Evolutionary conservation across 2,113 vertebrate species (phyloP), one percentile per base, ranked within the genome.

Genomic region (Leucopternis melanops): DNA sequence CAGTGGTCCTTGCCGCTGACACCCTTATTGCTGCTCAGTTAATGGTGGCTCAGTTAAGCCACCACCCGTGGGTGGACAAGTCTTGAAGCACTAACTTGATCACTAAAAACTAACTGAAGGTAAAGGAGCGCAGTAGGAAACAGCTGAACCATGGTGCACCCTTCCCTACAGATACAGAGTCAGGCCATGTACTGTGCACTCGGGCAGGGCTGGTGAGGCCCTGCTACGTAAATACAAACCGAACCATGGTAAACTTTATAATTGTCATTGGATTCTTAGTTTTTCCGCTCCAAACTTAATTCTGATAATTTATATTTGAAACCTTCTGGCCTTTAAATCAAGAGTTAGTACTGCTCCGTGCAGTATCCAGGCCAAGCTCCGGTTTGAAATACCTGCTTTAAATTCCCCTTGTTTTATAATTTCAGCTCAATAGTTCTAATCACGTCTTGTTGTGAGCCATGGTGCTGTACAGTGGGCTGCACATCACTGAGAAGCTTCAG

Each of bases 361-460:
- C 69, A 69, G 79, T 79, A 80, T 47, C 27, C 45, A 57, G 38
- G 54, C 63, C 2, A 2, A 89, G 42, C 44, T 91, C 44, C 0
- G 0, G 19, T 90, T 92, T 88, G 77, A 95, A 69, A 36, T 88
- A 63, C 50, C 50, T 71, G 16, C 69, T 89, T 86, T 85, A 85
- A 91, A 88, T 88, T 87, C 27, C n/a, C 29, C 73, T 79, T 86
- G 52, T 70, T 90, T 87, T 93, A 57, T 36, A 77, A 93, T 91
- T 96, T 86, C 88, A 79, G 75, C 87, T 86, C 69, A 94, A 88
- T 34, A 63, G 80, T 94, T 94, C 63, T 70, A 93, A 86, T 94
- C 16, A 66, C 32, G 85, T 34, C 84, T 93, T 86, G 67, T 91
- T 92, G 90, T 92, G 94, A 94, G 71, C 81, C 1, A 0, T 75